phyloP scores from a whole-genome alignment of 2,113 vertebrate genomes.

The Cairina moschata region DNA sequence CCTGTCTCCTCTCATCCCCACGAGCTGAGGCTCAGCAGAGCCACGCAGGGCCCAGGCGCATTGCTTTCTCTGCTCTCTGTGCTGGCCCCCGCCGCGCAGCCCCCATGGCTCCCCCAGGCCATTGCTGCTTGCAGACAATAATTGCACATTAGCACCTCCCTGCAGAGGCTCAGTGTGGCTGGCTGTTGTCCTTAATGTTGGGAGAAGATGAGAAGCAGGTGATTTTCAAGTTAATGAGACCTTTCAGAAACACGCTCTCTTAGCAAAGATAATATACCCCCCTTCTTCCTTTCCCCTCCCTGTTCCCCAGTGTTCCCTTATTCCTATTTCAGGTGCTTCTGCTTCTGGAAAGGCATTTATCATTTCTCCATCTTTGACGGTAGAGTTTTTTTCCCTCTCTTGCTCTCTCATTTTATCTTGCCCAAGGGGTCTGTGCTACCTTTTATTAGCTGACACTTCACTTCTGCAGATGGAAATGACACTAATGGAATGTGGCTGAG shows the following conservation, averaged over 20 bases:
- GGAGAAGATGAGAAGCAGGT: background rate
- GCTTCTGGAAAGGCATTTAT: slow-evolving; percentile 59
- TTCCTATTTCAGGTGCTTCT: slow-evolving; percentile 50
- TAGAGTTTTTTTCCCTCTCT: background rate
- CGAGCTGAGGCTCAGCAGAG: background rate
- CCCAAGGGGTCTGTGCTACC: slow-evolving; percentile 66
- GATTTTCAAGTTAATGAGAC: background rate
- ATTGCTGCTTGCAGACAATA: background rate
- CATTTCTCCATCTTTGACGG: slow-evolving; percentile 36
- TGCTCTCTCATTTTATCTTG: slow-evolving; percentile 62
- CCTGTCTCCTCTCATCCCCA: background rate
- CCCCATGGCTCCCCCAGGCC: rapidly evolving
- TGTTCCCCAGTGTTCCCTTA: background rate
- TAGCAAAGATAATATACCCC: background rate
- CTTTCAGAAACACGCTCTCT: background rate
- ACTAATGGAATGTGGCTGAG: slow-evolving; percentile 65
- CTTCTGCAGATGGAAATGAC: slow-evolving; percentile 67
- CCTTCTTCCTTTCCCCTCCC: background rate
- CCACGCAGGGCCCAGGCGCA: background rate
- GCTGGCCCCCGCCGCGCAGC: background rate
- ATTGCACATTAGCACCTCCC: background rate
- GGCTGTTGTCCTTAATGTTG: background rate
- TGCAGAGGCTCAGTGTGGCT: background rate
- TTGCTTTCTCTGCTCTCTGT: rapidly evolving
- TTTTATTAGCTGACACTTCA: slow-evolving; percentile 75